Evolutionary conservation across 1,140 invertebrate genomes (phyloP).

Genomic region (Saccostrea echinata): DNA sequence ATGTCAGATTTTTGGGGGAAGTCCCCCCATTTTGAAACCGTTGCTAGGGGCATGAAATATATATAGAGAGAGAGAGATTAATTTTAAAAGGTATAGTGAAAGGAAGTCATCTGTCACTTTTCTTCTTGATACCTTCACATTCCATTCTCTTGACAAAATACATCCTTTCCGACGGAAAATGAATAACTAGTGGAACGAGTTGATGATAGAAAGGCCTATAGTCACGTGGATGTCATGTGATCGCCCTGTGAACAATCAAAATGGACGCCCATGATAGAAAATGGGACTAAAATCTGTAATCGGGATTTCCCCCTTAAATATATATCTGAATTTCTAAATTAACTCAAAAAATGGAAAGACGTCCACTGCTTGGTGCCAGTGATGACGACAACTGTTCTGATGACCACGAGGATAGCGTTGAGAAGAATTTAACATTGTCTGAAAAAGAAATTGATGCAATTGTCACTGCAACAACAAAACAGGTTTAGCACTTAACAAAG

Average conservation of each 20-base stretch:
- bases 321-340: neutral
- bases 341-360: neutral
- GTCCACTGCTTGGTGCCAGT: neutral
- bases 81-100: too few relatives aligned
- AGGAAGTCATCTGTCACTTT: too few relatives aligned
- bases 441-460: slow-evolving; percentile 22
- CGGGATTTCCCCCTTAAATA: neutral
- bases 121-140: too few relatives aligned
- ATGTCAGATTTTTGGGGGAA: too few relatives aligned
- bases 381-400: neutral
- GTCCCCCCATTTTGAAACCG: too few relatives aligned
- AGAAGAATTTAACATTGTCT: neutral
- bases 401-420: neutral
- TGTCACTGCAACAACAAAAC: neutral
- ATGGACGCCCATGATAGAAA: slow-evolving; percentile 1
- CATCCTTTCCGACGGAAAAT: too few relatives aligned
- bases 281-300: neutral
- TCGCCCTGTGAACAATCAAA: neutral
- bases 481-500: neutral
- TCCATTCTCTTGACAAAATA: too few relatives aligned
- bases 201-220: neutral
- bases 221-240: slow-evolving; percentile 20
- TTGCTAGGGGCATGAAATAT: too few relatives aligned
- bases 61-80: too few relatives aligned
- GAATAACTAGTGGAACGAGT: neutral